Conservation (phyloP, 1,140 invertebrate genomes). For the Danaus plexippus region DNA sequence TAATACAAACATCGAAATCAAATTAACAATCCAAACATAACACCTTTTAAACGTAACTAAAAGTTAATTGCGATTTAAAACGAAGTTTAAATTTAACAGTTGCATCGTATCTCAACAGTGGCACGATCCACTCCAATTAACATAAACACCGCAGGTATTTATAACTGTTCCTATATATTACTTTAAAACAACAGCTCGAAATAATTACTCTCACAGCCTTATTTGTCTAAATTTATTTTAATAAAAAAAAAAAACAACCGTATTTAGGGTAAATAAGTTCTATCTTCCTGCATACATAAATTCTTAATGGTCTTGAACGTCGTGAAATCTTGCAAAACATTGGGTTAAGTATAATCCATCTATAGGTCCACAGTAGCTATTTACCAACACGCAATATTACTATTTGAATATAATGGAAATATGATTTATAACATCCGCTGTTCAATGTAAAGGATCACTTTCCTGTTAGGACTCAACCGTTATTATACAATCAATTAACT, state of each 20-base stretch:
- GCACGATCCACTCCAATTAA: constrained; percentile 61
- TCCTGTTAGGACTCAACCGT: too few species aligned
- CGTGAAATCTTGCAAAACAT: too few species aligned
- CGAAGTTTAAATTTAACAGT: constrained; percentile 21
- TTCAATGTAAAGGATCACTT: too few species aligned
- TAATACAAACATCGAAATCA: too few species aligned
- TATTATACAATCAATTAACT: too few species aligned
- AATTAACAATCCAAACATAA: too few species aligned
- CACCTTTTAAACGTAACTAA: too few species aligned
- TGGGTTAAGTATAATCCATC: too few species aligned
- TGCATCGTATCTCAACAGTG: constrained; percentile 34
- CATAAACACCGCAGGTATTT: constrained; percentile 61
- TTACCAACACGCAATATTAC: constrained; percentile 19
- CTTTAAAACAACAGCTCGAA: constrained; percentile 35
- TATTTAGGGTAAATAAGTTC: too few species aligned
- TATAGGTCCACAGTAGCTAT: constrained; percentile 1
- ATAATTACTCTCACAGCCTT: constrained; percentile 48
- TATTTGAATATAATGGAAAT: background rate
- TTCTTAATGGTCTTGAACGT: too few species aligned
- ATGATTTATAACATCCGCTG: too few species aligned
- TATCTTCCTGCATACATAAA: too few species aligned
- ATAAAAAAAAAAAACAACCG: background rate
- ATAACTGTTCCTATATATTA: constrained; percentile 44
- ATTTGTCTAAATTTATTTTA: constrained; percentile 40
- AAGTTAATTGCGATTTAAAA: constrained; percentile 8